Base-by-base conservation (phyloP, 2,113 vertebrate genomes). In the Saccopteryx bilineata region DNA sequence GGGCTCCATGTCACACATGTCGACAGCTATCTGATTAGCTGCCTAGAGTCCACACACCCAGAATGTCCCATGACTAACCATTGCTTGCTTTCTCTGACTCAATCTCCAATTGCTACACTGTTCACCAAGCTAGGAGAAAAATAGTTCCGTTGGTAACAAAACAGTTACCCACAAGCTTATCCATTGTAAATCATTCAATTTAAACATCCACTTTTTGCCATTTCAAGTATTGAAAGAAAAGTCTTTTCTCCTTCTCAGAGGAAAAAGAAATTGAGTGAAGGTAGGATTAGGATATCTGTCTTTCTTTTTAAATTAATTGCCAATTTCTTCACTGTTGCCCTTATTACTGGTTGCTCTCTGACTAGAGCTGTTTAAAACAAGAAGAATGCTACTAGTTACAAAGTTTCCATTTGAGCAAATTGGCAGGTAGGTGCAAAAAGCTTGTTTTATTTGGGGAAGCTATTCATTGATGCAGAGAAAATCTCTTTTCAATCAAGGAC, bases 401-500 rank as follows among this genome's bases (percentile, higher is more conserved):
- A 93, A 68, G 50, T 91, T 95, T 56, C n/a, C 39, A 11, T 82
- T 87, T 65, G 78, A 18, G n/a, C 26, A 92, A 58, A 92, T 81
- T 92, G 56, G 56, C 24, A 85, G 21, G 33, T 68, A 78, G 28
- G 28, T 26, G 6, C 24, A 15, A 94, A 90, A n/a, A 84, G 31
- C 83, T 87, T 79, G 11, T 12, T 66, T 23, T 65, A 66, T n/a
- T 92, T 68, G 7, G 21, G 7, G 18, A 94, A 91, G 33, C 17
- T 54, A 60, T 60, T 85, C 93, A 60, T 66, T 31, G 48, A 17
- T 46, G 7, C 33, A 93, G 13, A 79, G 24, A 93, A 96, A 94
- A 90, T 33, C 60, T 87, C 50, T 87, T 95, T 91, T 95, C 48
- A 89, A 79, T 9, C 17, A 82, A 33, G 2, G 24, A n/a, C 66